Conservation (phyloP, 2,113 vertebrate species). For the Prionailurus bengalensis region DNA sequence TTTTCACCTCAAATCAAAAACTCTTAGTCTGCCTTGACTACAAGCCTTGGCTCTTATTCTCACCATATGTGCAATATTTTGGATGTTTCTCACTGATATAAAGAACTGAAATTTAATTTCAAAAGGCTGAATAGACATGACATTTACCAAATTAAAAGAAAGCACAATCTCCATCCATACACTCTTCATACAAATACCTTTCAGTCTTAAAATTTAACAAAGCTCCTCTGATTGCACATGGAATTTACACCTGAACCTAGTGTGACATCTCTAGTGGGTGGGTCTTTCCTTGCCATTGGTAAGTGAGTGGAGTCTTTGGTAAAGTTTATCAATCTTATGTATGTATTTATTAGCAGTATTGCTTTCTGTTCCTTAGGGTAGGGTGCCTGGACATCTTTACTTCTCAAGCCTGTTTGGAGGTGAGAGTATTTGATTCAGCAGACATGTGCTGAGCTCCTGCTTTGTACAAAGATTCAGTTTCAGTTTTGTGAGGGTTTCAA, state of each 20-base stretch:
- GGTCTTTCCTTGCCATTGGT: neutral
- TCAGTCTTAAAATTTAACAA: slow-evolving; percentile 16
- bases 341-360: neutral
- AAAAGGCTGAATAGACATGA: slow-evolving; percentile 14
- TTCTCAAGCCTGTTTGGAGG: neutral
- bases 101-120: slow-evolving; percentile 48
- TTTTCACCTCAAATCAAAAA: slow-evolving; percentile 28
- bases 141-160: slow-evolving; percentile 50
- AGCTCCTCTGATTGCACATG: neutral
- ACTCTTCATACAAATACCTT: slow-evolving; percentile 57
- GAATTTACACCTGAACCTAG: neutral
- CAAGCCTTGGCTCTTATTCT: slow-evolving; percentile 35
- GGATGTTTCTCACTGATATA: neutral
- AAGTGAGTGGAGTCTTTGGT: neutral
- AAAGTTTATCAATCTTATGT: neutral
- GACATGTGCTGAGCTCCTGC: neutral
- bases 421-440: neutral
- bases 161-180: neutral
- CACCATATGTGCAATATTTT: neutral
- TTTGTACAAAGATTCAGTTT: neutral
- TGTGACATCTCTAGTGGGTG: neutral
- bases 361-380: neutral
- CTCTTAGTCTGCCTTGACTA: neutral
- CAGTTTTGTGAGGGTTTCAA: neutral
- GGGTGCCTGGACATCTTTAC: neutral